Evolutionary conservation across 2,113 vertebrate genomes (phyloP).

Genomic region (Corythornis madagascariensis): DNA sequence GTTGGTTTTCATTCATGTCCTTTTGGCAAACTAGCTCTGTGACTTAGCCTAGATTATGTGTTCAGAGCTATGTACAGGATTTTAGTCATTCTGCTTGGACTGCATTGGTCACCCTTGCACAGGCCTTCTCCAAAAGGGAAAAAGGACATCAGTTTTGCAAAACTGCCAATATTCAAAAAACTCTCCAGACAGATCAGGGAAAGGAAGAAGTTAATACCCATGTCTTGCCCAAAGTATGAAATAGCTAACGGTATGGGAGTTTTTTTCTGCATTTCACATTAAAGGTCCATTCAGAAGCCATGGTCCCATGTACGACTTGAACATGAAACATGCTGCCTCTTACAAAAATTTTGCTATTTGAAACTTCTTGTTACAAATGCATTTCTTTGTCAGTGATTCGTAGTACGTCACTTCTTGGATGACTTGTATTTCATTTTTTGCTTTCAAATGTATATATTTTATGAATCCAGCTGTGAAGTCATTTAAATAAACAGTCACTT

Average conservation of each 20-base stretch:
- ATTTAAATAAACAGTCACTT: constrained; percentile 26
- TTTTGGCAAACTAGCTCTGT: constrained; percentile 36
- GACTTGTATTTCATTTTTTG: constrained; percentile 18
- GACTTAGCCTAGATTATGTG: constrained; percentile 32
- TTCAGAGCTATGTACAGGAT: constrained; percentile 3
- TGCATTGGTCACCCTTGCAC: not conserved
- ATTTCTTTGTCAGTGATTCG: constrained; percentile 42
- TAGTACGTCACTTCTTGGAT: constrained; percentile 29
- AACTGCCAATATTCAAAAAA: not conserved
- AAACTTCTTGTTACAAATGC: not conserved
- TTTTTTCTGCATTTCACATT: not conserved
- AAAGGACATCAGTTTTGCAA: not conserved
- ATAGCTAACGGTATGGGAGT: not conserved
- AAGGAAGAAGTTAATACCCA: not conserved
- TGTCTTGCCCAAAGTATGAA: not conserved
- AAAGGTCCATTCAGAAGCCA: not conserved
- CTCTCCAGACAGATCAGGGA: not conserved
- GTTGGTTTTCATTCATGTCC: constrained; percentile 37
- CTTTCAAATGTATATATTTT: constrained; percentile 20
- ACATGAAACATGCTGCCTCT: not conserved
- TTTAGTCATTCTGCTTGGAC: constrained; percentile 27
- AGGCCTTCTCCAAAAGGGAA: not conserved
- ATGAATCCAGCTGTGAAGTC: constrained; percentile 40
- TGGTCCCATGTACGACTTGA: not conserved
- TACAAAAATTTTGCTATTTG: constrained; percentile 9